Base-by-base conservation (phyloP, 2,797 vertebrate genomes). In the Rhinella marina region DNA sequence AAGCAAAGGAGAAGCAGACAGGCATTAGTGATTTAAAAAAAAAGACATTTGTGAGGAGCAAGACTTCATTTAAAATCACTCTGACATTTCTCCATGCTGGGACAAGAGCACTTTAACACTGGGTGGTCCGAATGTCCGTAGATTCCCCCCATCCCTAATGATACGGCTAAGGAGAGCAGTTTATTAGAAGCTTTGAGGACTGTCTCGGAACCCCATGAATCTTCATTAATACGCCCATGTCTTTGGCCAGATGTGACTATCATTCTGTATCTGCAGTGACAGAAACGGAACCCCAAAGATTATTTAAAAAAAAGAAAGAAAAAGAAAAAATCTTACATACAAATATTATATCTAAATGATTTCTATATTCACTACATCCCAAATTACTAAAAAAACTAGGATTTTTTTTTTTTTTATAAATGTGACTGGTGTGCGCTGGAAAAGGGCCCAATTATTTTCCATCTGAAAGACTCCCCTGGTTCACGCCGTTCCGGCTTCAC, bases 31-130 rank as follows among this genome's bases (percentile, higher is more conserved):
- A 76, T 62, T 77, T 52, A 52, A 50, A 72, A 64, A 64, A 25
- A 57, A 7, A 61, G 70, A 76, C 83, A 77, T 85, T 85, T 77
- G 32, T 4, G 32, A 19, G 2, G 16, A 14, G n/a, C n/a, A 29
- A 52, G 82, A 27, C 25, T 50, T 64, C 84, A 85, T 85, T 85
- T 85, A 54, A 29, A 77, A 48, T 75, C 50, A 27, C 25, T 68
- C 41, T 41, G 82, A 81, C 82, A 85, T 81, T 64, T 64, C 57
- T 32, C 73, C 78, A 56, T 68, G 64, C 79, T 48, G 72, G 56
- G 73, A 73, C 21, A 73, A 77, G 66, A 61, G 62, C 85, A 90
- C 61, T 90, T 90, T 89, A 86, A 79, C 89, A 59, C 90, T 85
- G 86, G 87, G 87, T 85, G 86, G 84, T 90, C 88, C 61, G 50